phyloP scores from a whole-genome alignment of 2,113 vertebrate species.

The Anser brachyrhynchus region DNA sequence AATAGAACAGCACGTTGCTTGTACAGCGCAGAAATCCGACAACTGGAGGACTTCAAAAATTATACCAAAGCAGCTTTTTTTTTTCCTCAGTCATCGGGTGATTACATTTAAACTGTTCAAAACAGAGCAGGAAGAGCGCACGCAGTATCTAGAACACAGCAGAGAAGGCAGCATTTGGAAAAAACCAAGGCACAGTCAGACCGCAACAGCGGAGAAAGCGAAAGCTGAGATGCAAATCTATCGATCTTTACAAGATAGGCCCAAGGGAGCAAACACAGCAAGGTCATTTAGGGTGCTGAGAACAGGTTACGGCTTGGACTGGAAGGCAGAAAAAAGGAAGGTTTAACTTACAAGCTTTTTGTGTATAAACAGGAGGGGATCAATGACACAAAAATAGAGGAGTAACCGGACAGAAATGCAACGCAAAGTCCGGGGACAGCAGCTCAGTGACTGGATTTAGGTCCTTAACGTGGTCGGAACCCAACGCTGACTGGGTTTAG shows the following conservation, averaged over 20 bases:
- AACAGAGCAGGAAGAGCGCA: fast-evolving
- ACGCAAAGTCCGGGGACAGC: fast-evolving
- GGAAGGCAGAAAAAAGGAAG: background rate
- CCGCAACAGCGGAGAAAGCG: background rate
- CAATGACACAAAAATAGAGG: background rate
- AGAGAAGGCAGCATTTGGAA: background rate
- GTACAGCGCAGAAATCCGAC: background rate
- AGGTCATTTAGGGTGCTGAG: background rate
- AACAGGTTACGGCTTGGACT: background rate
- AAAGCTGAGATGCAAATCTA: background rate
- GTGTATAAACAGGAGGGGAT: background rate
- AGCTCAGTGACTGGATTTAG: background rate
- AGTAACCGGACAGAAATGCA: background rate
- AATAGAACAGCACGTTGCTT: background rate
- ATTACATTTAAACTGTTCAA: background rate
- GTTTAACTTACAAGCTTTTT: background rate
- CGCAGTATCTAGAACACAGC: fast-evolving
- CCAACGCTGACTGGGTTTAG: too few relatives aligned
- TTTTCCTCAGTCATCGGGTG: background rate
- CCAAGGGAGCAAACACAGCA: background rate
- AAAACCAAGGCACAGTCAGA: background rate
- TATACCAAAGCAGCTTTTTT: background rate
- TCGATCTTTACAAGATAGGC: background rate
- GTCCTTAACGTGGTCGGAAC: fast-evolving
- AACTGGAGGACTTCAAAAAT: background rate